Base-by-base conservation (phyloP, 2,797 vertebrate genomes). In the Pyrocephalus nanus region DNA sequence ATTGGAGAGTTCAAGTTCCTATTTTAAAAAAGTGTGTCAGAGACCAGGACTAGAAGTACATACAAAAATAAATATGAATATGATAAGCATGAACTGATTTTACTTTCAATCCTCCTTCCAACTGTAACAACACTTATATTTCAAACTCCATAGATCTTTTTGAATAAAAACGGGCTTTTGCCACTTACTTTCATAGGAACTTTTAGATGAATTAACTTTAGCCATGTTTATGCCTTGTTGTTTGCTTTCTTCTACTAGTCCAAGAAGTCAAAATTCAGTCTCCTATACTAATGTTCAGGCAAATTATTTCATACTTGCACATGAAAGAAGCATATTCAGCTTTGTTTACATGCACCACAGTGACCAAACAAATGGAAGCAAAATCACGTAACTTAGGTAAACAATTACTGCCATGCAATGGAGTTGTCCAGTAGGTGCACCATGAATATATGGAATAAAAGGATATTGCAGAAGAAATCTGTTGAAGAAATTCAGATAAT, bases 171-270 rank as follows among this genome's bases (percentile, higher is more conserved):
- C 45, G 4, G 9, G 16, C 3, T 71, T 76, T 43, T 22, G 5
- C 1, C 7, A 8, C 55, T 43, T 72, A 42, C 15, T 84, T 88
- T 83, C 20, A 22, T 40, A 22, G 32, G 18, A 75, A 65, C 3
- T 30, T 86, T 86, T 54, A 72, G 14, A 21, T 60, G 0, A 80
- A 65, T 65, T 80, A 36, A 1, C 16, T 61, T 89, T 64, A n/a
- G 17, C 8, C 4, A 16, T 38, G 3, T 73, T 85, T 79, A 36
- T 0, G 1, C 6, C 11, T n/a, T 62, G 5, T 3, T 55, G 8
- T 66, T 61, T 72, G 3, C 51, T 79, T 82, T 90, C 15, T 36
- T 66, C 34, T 54, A 23, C 25, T 61, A 69, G 14, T 58, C 30
- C 15, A 82, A 77, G 20, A 62, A 82, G 53, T 69, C 11, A 86